phyloP scores from a whole-genome alignment of 2,113 vertebrate genomes.

The Oreochromis aureus region DNA sequence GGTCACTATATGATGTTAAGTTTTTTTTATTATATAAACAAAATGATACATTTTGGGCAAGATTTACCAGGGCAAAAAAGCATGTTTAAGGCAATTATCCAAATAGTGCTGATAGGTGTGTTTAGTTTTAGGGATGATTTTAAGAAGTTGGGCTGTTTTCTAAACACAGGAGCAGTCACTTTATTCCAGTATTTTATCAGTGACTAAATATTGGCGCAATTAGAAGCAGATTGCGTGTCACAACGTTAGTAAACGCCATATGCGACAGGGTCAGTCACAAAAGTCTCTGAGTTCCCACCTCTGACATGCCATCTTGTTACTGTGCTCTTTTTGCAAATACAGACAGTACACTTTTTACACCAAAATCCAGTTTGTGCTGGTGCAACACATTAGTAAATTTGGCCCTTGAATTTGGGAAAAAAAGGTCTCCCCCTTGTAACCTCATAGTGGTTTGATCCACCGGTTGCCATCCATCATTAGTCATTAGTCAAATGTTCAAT shows the following conservation, averaged over 20 bases:
- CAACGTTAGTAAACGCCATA: not conserved
- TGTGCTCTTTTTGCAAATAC: not conserved
- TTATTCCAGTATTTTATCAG: not conserved
- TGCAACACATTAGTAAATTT: not conserved
- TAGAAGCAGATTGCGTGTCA: not conserved
- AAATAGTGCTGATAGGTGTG: not conserved
- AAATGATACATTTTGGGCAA: not conserved
- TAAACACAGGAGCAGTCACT: not conserved
- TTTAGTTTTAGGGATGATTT: not conserved
- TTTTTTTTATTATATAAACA: not conserved
- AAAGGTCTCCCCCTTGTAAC: not conserved
- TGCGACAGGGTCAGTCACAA: not conserved
- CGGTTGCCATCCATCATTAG: not conserved
- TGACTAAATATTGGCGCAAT: not conserved
- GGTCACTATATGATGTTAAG: rapidly evolving
- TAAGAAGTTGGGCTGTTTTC: not conserved
- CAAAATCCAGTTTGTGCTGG: not conserved
- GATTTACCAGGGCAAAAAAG: not conserved
- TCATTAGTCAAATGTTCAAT: not conserved
- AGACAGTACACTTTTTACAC: rapidly evolving
- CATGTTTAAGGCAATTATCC: not conserved
- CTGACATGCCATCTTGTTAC: not conserved
- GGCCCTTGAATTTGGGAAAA: not conserved
- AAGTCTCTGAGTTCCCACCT: not conserved
- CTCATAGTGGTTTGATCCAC: not conserved